Percentiles rank a stretch among this genome's conserved stretches.
Conservation (phyloP, 2,888 invertebrate genomes). For the Scaptodrosophila latifasciaeformis region DNA sequence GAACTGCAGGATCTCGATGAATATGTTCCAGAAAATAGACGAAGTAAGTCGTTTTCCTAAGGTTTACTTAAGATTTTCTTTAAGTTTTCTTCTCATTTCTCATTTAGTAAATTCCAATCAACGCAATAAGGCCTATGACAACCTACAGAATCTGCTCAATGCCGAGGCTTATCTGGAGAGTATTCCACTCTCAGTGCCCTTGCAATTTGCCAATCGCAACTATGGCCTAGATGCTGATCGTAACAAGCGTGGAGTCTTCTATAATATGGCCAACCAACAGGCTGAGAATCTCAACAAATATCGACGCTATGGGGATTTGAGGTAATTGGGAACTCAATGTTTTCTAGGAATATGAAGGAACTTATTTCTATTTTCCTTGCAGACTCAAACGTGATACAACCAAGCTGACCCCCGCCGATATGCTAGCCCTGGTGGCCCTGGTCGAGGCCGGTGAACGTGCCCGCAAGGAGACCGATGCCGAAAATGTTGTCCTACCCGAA, state of each 20-base stretch:
- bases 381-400: constrained; percentile 73
- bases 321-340: too few relatives aligned
- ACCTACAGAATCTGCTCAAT: constrained; percentile 73
- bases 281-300: constrained; percentile 62
- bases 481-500: constrained; percentile 21
- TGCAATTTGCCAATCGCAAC: constrained; percentile 70
- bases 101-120: constrained; percentile 11
- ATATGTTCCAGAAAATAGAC: constrained; percentile 66
- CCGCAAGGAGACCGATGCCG: constrained; percentile 69
- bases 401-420: constrained; percentile 74
- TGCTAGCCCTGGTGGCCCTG: constrained; percentile 73
- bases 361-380: too few relatives aligned
- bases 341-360: too few relatives aligned
- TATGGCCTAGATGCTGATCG: constrained; percentile 68
- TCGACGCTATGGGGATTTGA: constrained; percentile 68
- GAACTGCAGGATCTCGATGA: constrained; percentile 73
- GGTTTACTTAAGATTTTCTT: too few relatives aligned
- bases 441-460: constrained; percentile 74
- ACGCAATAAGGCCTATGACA: constrained; percentile 73
- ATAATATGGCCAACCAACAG: constrained; percentile 34
- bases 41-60: constrained; percentile 39
- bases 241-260: constrained; percentile 70
- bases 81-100: too few relatives aligned
- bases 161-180: constrained; percentile 72
- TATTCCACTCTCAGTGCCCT: constrained; percentile 69